Percentiles rank a stretch among this genome's conserved stretches.
Conservation (phyloP, 2,888 invertebrate species). For the Cosmorhoe ocellata region DNA sequence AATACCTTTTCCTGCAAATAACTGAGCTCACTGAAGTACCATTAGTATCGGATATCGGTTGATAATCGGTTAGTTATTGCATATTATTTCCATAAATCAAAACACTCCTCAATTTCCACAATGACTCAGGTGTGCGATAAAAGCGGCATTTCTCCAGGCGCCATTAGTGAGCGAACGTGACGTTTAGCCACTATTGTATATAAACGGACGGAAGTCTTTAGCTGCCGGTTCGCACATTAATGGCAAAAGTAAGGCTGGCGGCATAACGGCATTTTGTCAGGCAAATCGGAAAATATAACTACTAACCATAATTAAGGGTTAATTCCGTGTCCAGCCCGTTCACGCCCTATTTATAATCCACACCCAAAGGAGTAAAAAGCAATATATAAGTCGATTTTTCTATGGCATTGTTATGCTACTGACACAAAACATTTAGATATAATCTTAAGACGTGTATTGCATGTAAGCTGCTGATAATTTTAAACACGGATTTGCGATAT, state of each 20-base stretch:
- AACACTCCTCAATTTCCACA: conserved; percentile 11
- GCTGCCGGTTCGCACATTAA: conserved; percentile 20
- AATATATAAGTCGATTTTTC: no score
- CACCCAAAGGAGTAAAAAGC: no score
- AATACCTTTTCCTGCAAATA: no score
- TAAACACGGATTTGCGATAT: no score
- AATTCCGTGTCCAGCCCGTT: no score
- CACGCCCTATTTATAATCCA: no score
- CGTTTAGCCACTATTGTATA: conserved; percentile 28
- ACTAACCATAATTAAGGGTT: background rate
- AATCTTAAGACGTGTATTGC: background rate
- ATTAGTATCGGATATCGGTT: no score
- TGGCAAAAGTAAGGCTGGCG: conserved; percentile 12
- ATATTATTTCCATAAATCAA: background rate
- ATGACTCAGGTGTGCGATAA: conserved; percentile 9
- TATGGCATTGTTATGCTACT: no score
- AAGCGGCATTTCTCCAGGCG: conserved; percentile 19
- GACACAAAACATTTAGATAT: background rate
- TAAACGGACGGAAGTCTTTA: conserved; percentile 31
- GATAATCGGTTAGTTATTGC: no score
- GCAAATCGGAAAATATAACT: conserved; percentile 6
- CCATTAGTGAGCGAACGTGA: conserved; percentile 29
- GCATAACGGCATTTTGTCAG: conserved; percentile 21
- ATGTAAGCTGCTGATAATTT: background rate
- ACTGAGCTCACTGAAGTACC: no score